Evolutionary conservation across 1,140 invertebrate species (phyloP), one percentile per base, ranked within the genome.

Genomic region (Solen grandis): DNA sequence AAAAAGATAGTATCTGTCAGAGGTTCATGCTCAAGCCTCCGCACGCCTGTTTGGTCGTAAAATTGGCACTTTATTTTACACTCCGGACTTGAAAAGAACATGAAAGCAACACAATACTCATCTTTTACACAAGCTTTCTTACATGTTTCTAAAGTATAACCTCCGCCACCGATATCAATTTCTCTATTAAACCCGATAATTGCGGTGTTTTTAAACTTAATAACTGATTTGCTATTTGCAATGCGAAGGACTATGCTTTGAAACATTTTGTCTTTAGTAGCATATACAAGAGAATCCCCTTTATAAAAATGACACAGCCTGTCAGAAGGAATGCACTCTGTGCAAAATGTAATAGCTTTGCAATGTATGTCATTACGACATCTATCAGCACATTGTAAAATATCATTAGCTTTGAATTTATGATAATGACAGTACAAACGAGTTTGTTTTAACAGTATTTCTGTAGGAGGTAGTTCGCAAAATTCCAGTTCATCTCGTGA

Each of bases 281-380:
- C 41, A 13, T 73, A 35, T 35, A 3, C 38, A 4, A n/a, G 8
- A 16, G 38, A 25, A 35, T 1, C 25, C 16, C 38, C 5, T 0
- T n/a, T 22, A 38, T 73, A 29, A 27, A 59, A 8, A n/a, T 27
- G 35, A 29, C 57, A 59, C 1, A 4, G 4, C 3, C 41, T 10
- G 22, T 65, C 25, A 19, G 0, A 38, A 25, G 1, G n/a, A 13
- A 35, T 22, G 54, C 69, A 73, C 35, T 0, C 33, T 16, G 31
- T 73, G 29, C 69, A 73, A 25, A 73, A 57, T 5, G 52, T 55
- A 57, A 55, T n/a, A 22, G 52, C 69, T 25, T 25, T 55, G 31
- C 69, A 73, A 22, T 33, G 4, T 5, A 57, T 25, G 5, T 59
- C 52, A 14, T 55, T 33, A 10, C 55, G 54, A 59, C 69, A 73